Base-by-base conservation (phyloP, 2,797 vertebrate species). In the Characodon lateralis region DNA sequence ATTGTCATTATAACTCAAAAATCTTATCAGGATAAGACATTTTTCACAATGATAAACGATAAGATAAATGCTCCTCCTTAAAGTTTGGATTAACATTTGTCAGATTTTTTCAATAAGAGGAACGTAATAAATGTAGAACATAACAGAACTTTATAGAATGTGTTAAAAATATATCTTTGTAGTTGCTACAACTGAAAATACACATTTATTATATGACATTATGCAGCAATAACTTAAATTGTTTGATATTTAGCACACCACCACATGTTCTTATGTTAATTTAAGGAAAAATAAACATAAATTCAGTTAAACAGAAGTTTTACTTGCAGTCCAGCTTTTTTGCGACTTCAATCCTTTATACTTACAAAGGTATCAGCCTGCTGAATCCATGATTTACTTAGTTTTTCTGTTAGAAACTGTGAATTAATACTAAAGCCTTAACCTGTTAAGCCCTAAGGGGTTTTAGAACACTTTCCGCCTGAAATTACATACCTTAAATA, bases 381-480 rank as follows among this genome's bases (percentile, higher is more conserved):
- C 79, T 74, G 73, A 78, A 84, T 79, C 83, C 55, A 70, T 51
- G 79, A 46, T 80, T 28, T 3, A 31, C 71, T 87, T 72, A 69
- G 71, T 87, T 79, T 46, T 77, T 79, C 77, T 56, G 73, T 28
- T 48, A 81, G 78, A 79, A 73, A 56, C 66, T 46, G 55, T 71
- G 81, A 79, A 88, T 83, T 89, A 83, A 87, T 78, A 75, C 78
- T 20, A 56, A 69, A 73, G 87, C 90, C 83, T 65, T 14, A 65
- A 6, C 28, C 28, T 28, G 28, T 28, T 28, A 28, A 28, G 28
- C 28, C 28, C 28, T 28, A 28, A 28, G 28, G 28, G 28, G 28
- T 28, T 28, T 28, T 28, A 28, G 28, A 28, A 2, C 28, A 28
- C 28, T 28, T 28, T 28, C 28, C 28, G 28, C 28, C 28, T 28